phyloP scores from a whole-genome alignment of 2,113 vertebrate genomes.

The Merops nubicus region DNA sequence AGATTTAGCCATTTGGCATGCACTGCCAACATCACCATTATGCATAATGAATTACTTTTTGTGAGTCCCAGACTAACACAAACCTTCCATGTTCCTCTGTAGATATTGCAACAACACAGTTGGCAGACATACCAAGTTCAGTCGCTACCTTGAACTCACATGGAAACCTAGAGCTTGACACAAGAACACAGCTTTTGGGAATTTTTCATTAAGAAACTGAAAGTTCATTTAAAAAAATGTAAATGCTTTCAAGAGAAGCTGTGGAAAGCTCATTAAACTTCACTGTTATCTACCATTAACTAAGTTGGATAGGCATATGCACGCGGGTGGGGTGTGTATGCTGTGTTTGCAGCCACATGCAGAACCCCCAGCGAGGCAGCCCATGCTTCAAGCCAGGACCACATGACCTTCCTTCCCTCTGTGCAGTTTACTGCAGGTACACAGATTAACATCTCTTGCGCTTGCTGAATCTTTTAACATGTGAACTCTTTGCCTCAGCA shows the following conservation, averaged over 20 bases:
- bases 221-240: background rate
- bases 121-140: conserved; percentile 17
- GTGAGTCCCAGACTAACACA: conserved; percentile 77
- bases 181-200: background rate
- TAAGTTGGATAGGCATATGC: background rate
- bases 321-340: background rate
- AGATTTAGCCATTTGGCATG: conserved; percentile 84
- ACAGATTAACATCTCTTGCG: background rate
- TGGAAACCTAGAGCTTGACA: background rate
- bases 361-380: accelerated
- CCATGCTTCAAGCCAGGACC: accelerated
- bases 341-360: background rate
- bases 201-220: background rate
- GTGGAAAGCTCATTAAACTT: background rate
- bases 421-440: background rate
- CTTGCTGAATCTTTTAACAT: background rate
- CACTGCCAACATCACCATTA: conserved; percentile 81
- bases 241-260: background rate
- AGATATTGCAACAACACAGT: background rate
- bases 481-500: background rate
- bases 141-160: background rate
- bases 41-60: conserved; percentile 81
- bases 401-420: background rate
- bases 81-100: conserved; percentile 62
- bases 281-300: background rate